Percentiles rank a stretch among this genome's conserved stretches.
phyloP scores from a whole-genome alignment of 2,888 invertebrate genomes.

The Clivina fossor region DNA sequence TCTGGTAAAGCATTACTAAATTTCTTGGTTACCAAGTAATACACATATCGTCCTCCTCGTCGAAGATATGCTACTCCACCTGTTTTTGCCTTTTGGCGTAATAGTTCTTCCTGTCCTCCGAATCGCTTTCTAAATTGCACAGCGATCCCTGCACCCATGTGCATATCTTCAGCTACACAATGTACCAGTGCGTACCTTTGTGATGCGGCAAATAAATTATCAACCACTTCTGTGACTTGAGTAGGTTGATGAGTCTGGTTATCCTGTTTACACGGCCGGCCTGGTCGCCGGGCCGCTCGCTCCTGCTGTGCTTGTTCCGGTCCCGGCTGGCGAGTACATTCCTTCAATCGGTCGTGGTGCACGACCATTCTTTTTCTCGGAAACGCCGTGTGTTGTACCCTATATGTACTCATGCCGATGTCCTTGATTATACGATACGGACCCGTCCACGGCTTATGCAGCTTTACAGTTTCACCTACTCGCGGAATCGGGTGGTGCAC shows the following conservation, averaged over 20 bases:
- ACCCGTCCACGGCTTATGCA: not conserved
- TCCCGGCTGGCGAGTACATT: not conserved
- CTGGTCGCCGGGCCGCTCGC: not conserved
- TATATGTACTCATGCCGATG: not conserved
- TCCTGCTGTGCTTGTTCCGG: not conserved
- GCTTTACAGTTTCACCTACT: not conserved
- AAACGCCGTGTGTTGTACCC: not conserved
- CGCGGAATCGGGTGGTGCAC: not conserved
- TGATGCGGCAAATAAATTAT: not conserved
- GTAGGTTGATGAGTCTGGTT: not conserved
- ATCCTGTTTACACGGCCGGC: not conserved
- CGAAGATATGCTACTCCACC: not conserved
- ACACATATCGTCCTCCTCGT: not conserved
- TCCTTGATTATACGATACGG: too few species aligned
- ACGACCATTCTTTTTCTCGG: not conserved
- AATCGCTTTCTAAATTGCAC: not conserved
- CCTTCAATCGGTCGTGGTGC: not conserved
- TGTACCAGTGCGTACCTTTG: not conserved
- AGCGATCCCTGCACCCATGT: not conserved
- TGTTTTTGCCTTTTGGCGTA: not conserved
- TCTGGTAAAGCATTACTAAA: not conserved
- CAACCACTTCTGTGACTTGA: not conserved
- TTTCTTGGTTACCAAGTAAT: slow-evolving; percentile 6
- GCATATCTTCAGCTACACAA: not conserved
- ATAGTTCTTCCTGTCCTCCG: not conserved